Evolutionary conservation across 2,888 invertebrate genomes (phyloP), one percentile per base, ranked within the genome.

Genomic region (Melitaea athalia): DNA sequence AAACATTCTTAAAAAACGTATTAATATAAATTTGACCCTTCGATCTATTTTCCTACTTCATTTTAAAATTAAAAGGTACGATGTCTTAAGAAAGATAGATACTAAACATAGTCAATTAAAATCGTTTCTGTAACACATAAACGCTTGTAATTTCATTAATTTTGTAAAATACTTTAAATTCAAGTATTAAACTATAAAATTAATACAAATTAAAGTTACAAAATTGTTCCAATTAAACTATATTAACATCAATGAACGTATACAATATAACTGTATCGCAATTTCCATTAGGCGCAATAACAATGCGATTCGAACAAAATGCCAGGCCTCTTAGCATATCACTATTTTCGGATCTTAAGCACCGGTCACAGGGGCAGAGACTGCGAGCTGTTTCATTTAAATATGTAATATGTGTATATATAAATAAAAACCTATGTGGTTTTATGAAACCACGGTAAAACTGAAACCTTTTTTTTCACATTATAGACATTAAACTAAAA

Each of bases 311-410:
- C 79, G 80, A 74, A 73, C 72, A 64, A 88, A 90, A 90, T 87
- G 85, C 84, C 87, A 88, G 77, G 81, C 77, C 82, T 85, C 84
- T 86, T 85, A 86, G 82, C 86, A 85, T 89, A 89, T 91, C 89
- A 81, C 77, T 73, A 76, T 72, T 68, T 71, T 72, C 69, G 76
- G 78, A 88, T 88, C 87, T 88, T 81, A 87, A 79, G 84, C 81
- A 63, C 80, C 64, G 84, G 76, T 77, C 81, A 84, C 81, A 85
- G 79, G 74, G 31, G 11, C 33, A 15, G 31, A 59, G 47, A 33
- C 15, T 47, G 50, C n/a, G 15, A 33, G n/a, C 14, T 38, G 42
- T 57, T 57, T 57, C 14, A 57, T 57, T 57, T 57, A 57, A 57
- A 57, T 57, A 57, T 57, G 38, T 42, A 57, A 57, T 38, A 38